Conservation (phyloP, 2,888 invertebrate genomes). For the Corbicula japonica region DNA sequence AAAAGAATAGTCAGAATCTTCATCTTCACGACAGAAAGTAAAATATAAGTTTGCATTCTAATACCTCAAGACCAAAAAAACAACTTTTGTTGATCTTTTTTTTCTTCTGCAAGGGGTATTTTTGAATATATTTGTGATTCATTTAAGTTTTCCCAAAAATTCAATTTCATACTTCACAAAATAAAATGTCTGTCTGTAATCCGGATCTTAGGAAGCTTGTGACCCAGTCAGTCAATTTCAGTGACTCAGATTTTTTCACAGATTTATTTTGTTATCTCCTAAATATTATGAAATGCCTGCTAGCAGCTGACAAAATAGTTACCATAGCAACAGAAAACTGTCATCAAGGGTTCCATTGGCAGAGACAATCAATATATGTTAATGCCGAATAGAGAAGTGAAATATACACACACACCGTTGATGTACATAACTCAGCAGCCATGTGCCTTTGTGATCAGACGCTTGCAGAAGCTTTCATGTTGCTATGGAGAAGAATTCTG, state of each 20-base stretch:
- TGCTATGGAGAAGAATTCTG: constrained; percentile 36
- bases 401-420: constrained; percentile 29
- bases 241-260: constrained; percentile 30
- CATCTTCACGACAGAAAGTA: no score
- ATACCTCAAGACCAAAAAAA: no score
- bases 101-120: no score
- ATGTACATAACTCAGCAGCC: constrained; percentile 12
- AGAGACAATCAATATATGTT: constrained; percentile 66
- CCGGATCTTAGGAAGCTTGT: no score
- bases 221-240: no score
- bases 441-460: constrained; percentile 18
- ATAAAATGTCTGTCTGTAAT: no score
- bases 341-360: constrained; percentile 52
- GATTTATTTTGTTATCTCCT: constrained; percentile 38
- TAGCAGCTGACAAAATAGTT: constrained; percentile 62
- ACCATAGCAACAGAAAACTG: constrained; percentile 66
- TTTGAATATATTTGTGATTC: no score
- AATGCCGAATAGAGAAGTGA: constrained; percentile 29
- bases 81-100: no score
- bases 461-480: constrained; percentile 18
- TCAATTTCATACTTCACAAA: no score
- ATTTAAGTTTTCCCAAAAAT: no score
- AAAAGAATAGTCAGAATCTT: no score
- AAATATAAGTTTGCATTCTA: no score
- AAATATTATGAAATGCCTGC: constrained; percentile 61